Evolutionary conservation across 2,797 vertebrate species (phyloP).

Genomic region (Aldrovandia affinis): DNA sequence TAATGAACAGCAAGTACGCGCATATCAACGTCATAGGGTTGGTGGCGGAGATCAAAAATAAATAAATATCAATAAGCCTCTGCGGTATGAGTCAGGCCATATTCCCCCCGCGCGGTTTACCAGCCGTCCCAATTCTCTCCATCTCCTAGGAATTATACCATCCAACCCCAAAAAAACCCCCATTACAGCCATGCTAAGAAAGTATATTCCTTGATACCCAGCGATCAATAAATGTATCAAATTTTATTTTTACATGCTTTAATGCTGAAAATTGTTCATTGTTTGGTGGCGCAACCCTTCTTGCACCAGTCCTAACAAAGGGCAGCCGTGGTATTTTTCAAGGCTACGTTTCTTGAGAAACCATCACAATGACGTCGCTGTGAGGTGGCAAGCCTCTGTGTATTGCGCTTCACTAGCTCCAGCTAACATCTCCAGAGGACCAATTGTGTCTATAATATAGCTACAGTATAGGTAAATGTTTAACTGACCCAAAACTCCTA

Average conservation of each 20-base stretch:
- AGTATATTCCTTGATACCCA: background rate
- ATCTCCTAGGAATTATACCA: background rate
- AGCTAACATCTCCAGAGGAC: background rate
- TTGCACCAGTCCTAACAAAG: background rate
- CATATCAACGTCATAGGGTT: background rate
- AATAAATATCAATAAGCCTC: background rate
- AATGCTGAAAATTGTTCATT: no score
- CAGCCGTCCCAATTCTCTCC: no score
- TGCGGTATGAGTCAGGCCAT: background rate
- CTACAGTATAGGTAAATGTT: background rate
- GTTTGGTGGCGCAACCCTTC: background rate
- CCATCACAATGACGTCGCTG: no score
- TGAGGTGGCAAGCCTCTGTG: background rate
- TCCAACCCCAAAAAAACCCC: background rate
- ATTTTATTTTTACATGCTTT: no score
- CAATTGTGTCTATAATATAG: background rate
- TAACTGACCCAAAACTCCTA: background rate
- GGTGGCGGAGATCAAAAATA: background rate
- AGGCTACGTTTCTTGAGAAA: no score
- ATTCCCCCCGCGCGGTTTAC: background rate
- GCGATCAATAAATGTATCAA: background rate
- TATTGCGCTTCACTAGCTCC: background rate
- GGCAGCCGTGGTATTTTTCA: background rate
- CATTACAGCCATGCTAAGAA: background rate
- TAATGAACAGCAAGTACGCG: constrained; percentile 10